phyloP scores from a whole-genome alignment of 2,797 vertebrate species.

The Carduelis carduelis region DNA sequence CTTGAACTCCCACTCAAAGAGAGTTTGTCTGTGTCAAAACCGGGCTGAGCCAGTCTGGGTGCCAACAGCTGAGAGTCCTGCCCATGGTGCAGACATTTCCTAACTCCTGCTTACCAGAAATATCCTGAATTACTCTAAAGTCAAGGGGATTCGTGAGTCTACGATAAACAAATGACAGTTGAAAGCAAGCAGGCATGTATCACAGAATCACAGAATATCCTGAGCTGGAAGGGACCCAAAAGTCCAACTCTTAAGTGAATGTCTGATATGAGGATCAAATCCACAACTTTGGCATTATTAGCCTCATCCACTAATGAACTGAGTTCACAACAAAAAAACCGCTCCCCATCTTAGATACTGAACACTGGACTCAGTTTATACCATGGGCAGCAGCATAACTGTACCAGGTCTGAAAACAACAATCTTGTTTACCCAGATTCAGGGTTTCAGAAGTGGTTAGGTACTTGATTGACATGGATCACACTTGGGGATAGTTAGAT shows the following conservation, averaged over 20 bases:
- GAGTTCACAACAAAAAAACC: background rate
- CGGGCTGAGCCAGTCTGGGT: background rate
- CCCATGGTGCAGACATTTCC: background rate
- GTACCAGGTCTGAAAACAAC: background rate
- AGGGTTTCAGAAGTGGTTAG: background rate
- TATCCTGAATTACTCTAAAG: background rate
- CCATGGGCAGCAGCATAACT: background rate
- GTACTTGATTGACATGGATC: background rate
- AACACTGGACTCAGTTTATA: background rate
- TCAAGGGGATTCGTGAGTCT: background rate
- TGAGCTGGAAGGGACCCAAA: background rate
- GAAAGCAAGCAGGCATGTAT: background rate
- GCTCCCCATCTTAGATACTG: background rate
- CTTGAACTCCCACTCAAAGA: background rate
- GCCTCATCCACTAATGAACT: accelerated
- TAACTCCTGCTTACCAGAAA: background rate
- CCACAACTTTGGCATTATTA: background rate
- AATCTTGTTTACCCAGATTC: background rate
- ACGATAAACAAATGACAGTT: background rate
- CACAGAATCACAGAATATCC: background rate
- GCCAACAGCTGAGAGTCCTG: background rate
- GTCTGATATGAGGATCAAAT: background rate
- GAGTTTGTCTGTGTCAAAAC: background rate
- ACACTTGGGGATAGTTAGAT: background rate
- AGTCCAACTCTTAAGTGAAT: background rate